phyloP scores from a whole-genome alignment of 2,113 vertebrate species.

The Hystrix cristata region DNA sequence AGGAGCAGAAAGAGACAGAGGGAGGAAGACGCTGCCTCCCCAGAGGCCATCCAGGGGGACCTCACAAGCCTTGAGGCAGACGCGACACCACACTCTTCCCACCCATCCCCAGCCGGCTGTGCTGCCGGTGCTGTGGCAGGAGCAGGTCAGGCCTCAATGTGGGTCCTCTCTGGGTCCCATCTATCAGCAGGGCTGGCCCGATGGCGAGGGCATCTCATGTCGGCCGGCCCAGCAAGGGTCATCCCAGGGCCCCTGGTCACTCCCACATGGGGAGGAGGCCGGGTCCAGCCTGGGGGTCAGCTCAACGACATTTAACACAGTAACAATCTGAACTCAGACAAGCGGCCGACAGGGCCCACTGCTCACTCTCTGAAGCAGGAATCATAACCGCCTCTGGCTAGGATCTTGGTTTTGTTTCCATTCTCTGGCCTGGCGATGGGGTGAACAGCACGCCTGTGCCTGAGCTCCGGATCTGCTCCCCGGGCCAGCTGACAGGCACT shows the following conservation, averaged over 20 bases:
- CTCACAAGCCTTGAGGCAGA: neutral
- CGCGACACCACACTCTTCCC: accelerated
- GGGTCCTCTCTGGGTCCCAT: neutral
- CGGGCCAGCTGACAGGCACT: neutral
- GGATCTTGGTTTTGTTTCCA: neutral
- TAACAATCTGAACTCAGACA: neutral
- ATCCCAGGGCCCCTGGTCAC: no score
- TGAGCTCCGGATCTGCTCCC: neutral
- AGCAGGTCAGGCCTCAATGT: neutral
- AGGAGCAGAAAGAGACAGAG: neutral
- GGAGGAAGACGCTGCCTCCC: neutral
- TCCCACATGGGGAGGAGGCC: no score
- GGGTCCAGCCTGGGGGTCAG: neutral
- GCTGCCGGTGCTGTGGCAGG: neutral
- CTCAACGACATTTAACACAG: neutral
- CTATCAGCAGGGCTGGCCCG: neutral
- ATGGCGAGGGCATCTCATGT: neutral
- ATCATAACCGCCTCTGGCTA: neutral
- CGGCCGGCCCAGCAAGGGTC: neutral
- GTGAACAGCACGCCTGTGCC: neutral
- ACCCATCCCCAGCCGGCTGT: no score
- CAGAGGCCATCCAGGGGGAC: neutral
- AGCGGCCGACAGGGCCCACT: no score
- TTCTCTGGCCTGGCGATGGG: neutral
- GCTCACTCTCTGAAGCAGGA: neutral